Base-by-base conservation (phyloP, 2,113 vertebrate genomes). In the Ptilonorhynchus violaceus region DNA sequence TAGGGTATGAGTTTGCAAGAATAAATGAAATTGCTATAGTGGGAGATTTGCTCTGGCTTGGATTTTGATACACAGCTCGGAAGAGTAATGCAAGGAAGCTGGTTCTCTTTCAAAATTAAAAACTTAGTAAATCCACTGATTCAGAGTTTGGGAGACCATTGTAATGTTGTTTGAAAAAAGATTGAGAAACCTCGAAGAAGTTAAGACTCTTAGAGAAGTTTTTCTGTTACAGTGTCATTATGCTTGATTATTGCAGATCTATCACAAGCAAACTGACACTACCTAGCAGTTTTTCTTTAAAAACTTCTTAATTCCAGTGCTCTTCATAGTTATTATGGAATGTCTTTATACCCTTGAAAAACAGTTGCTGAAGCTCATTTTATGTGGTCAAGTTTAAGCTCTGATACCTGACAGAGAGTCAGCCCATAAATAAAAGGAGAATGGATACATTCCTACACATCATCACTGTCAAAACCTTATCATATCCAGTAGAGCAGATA, bases 41-140 rank as follows among this genome's bases (percentile, higher is more conserved):
- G 44, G 35, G 91, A 90, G 7, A 6, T 88, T 83, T 84, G 24
- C 13, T 63, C 41, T 85, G 79, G 84, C 58, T 90, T 74, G 50
- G 64, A 89, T 95, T 81, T 76, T 70, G 30, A 87, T 59, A 41
- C 63, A 68, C 31, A 73, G 62, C 8, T 92, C 50, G 68, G 75
- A 92, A 88, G 44, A 82, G 22, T 25, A 78, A 74, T 42, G 82
- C 14, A 50, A 68, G 81, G 46, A 85, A 96, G 11, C 28, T 81
- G 59, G 47, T 94, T 90, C 59, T 88, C 90, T 87, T 95, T 92
- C 73, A 90, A 44, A 50, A 76, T 81, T 77, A 84, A 96, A 74
- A 59, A 47, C 4, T 11, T 42, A 50, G 30, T 79, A 74, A 97
- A 94, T 63, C 15, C 20, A 24, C 30, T 69, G 42, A 82, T 89